Evolutionary conservation across 30 jellyfish, hydroid and myxozoan species (phyloP).

Genomic region (Turritopsis rubra): DNA sequence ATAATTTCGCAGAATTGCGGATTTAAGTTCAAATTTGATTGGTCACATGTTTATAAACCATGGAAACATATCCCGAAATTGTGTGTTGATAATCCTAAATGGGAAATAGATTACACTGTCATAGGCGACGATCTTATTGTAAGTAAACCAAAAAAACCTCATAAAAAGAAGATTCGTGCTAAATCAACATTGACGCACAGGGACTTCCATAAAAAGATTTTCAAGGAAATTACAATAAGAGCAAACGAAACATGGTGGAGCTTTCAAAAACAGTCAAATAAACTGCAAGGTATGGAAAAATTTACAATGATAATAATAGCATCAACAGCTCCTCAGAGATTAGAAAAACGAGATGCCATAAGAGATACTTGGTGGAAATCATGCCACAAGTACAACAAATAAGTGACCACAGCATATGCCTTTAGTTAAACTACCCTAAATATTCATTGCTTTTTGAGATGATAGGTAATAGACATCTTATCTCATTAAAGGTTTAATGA

Average conservation of each 20-base stretch:
- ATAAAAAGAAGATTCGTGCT: too few species aligned
- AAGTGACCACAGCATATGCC: background rate
- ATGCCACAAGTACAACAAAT: background rate
- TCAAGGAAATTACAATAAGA: background rate
- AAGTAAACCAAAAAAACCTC: background rate
- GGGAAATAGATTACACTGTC: slow-evolving; percentile 41
- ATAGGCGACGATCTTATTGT: background rate
- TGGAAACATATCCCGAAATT: slow-evolving; percentile 67
- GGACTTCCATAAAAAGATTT: background rate
- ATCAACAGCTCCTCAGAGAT: background rate
- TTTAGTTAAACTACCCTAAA: background rate
- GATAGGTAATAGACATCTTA: too few species aligned
- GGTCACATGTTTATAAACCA: slow-evolving; percentile 27
- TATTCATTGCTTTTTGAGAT: background rate
- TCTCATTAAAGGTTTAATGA: too few species aligned
- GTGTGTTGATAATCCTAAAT: slow-evolving; percentile 46
- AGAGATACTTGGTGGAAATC: slow-evolving; percentile 9
- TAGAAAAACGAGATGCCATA: background rate
- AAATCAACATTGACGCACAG: background rate
- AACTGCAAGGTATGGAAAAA: background rate
- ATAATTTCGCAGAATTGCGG: background rate
- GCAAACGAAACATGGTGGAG: background rate
- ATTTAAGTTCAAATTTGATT: background rate
- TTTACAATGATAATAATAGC: background rate
- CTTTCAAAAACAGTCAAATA: background rate